phyloP scores from a whole-genome alignment of 2,797 vertebrate genomes.

The Tangara arthus region DNA sequence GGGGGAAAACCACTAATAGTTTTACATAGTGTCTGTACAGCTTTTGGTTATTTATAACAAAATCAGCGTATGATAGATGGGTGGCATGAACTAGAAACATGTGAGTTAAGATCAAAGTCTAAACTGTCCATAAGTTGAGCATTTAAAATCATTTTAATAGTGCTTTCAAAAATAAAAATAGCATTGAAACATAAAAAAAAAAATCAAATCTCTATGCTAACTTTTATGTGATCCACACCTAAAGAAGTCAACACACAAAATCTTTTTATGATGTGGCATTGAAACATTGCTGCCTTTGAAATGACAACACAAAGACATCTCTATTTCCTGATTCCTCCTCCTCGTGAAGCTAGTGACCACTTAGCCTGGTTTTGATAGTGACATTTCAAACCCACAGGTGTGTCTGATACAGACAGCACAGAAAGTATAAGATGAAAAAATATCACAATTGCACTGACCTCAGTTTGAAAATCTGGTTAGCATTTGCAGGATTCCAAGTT shows the following conservation, averaged over 20 bases:
- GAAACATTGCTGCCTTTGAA: not conserved
- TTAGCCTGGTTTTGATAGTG: not conserved
- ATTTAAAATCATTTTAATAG: not conserved
- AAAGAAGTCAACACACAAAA: not conserved
- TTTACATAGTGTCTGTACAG: not conserved
- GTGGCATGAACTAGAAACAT: not conserved
- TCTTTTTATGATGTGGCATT: not conserved
- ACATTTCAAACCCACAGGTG: not conserved
- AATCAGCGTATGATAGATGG: not conserved
- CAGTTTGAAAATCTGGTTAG: not conserved
- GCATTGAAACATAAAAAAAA: not conserved
- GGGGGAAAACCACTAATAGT: not conserved
- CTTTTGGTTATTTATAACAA: conserved; percentile 19
- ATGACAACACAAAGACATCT: not conserved
- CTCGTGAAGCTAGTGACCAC: not conserved
- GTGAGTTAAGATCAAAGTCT: not conserved
- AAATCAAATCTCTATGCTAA: not conserved
- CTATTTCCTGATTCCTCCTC: not conserved
- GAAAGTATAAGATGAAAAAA: not conserved
- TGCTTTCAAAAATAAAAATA: not conserved
- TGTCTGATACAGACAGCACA: not conserved
- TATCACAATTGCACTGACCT: not conserved
- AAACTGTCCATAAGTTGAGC: not conserved
- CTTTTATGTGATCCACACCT: not conserved
- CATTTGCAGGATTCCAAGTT: not conserved